Percentiles rank a stretch among this genome's conserved stretches.
Evolutionary conservation across 2,113 vertebrate genomes (phyloP).

Genomic region (Pleuronectes platessa): DNA sequence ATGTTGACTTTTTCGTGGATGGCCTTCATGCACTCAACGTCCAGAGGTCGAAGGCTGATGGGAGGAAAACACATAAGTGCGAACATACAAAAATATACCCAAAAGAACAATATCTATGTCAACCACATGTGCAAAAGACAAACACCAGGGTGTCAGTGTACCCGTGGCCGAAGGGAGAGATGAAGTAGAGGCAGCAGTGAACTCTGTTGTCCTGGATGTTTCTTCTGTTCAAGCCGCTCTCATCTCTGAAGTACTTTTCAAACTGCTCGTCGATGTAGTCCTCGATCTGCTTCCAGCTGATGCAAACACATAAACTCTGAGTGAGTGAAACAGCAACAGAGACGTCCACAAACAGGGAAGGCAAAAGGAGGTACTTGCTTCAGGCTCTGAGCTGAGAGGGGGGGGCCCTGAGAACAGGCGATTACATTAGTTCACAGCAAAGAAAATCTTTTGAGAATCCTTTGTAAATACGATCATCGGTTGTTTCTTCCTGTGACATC

Average conservation of each 20-base stretch:
- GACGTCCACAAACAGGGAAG: too few relatives aligned
- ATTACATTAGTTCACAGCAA: too few relatives aligned
- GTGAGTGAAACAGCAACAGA: not conserved
- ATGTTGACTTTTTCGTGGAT: constrained; percentile 84
- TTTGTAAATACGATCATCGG: too few relatives aligned
- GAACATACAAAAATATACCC: not conserved
- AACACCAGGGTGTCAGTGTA: constrained; percentile 31
- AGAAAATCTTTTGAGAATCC: too few relatives aligned
- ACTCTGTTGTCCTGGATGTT: constrained; percentile 85
- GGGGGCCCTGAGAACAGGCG: too few relatives aligned
- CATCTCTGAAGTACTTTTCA: constrained; percentile 82
- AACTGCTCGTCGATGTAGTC: constrained; percentile 83
- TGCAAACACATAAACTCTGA: constrained; percentile 5
- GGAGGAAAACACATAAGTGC: not conserved
- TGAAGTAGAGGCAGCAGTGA: constrained; percentile 85
- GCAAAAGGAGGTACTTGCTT: too few relatives aligned
- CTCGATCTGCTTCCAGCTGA: constrained; percentile 76
- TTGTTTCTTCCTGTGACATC: too few relatives aligned
- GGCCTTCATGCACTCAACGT: constrained; percentile 81
- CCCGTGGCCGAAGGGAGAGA: constrained; percentile 84
- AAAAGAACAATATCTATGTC: not conserved
- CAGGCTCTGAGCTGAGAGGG: too few relatives aligned
- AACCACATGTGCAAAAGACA: not conserved
- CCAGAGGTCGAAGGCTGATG: constrained; percentile 79
- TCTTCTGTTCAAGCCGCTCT: constrained; percentile 81